phyloP scores from a whole-genome alignment of 2,888 invertebrate species.

The Petrolisthes cinctipes region DNA sequence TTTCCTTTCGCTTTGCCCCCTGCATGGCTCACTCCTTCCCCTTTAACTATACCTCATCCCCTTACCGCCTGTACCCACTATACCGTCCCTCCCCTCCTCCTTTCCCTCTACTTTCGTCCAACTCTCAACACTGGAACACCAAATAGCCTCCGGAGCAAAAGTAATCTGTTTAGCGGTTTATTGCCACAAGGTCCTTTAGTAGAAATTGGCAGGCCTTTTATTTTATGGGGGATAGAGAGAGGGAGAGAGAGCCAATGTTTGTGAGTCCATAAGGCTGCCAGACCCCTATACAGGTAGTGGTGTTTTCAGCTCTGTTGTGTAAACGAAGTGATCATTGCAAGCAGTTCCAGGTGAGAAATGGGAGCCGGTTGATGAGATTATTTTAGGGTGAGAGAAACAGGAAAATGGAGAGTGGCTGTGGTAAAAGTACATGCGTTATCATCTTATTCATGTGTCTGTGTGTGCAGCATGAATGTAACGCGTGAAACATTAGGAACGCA shows the following conservation, averaged over 20 bases:
- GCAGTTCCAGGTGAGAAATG: not conserved
- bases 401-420: too few species aligned
- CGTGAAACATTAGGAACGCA: too few species aligned
- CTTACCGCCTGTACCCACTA: not conserved
- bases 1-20: not conserved
- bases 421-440: too few species aligned
- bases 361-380: not conserved
- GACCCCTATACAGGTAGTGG: not conserved
- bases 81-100: not conserved
- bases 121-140: not conserved
- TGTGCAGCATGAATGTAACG: too few species aligned
- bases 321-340: constrained; percentile 3
- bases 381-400: not conserved
- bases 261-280: not conserved
- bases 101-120: not conserved
- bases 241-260: constrained; percentile 2
- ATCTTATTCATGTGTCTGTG: too few species aligned
- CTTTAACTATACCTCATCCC: not conserved
- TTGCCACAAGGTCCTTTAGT: constrained; percentile 40
- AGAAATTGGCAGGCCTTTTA: constrained; percentile 50
- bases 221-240: constrained; percentile 23
- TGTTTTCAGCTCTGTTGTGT: not conserved
- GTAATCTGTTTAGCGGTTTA: constrained; percentile 55
- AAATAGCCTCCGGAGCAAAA: not conserved
- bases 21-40: not conserved